phyloP scores from a whole-genome alignment of 2,888 invertebrate genomes.

The Hylaea fasciaria region DNA sequence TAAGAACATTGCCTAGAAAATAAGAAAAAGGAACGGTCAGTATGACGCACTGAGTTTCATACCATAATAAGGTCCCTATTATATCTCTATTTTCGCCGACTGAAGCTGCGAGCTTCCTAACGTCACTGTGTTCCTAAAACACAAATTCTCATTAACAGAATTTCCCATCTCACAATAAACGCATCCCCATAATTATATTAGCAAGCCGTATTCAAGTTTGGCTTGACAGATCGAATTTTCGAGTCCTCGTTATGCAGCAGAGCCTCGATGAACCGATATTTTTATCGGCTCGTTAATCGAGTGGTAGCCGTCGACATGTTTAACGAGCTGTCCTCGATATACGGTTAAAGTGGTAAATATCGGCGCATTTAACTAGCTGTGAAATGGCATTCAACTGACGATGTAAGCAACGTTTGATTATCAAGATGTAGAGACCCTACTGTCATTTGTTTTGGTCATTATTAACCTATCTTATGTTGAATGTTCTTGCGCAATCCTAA shows the following conservation, averaged over 20 bases:
- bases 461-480: neutral
- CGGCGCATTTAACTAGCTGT: neutral
- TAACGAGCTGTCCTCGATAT: conserved; percentile 14
- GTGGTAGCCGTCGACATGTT: conserved; percentile 15
- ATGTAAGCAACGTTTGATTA: no score
- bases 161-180: neutral
- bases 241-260: conserved; percentile 21
- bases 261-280: conserved; percentile 13
- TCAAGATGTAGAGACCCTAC: no score
- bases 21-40: no score
- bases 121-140: no score
- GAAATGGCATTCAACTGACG: neutral
- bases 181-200: neutral
- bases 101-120: no score
- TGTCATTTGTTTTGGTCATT: neutral
- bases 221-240: conserved; percentile 26
- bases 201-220: conserved; percentile 5
- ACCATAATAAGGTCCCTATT: no score
- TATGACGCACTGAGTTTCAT: no score
- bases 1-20: no score
- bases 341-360: conserved; percentile 14
- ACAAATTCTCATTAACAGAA: neutral
- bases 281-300: conserved; percentile 27
- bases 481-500: no score
- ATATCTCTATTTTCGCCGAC: no score